Evolutionary conservation across 2,113 vertebrate genomes (phyloP).

Genomic region (Crotalus tigris): DNA sequence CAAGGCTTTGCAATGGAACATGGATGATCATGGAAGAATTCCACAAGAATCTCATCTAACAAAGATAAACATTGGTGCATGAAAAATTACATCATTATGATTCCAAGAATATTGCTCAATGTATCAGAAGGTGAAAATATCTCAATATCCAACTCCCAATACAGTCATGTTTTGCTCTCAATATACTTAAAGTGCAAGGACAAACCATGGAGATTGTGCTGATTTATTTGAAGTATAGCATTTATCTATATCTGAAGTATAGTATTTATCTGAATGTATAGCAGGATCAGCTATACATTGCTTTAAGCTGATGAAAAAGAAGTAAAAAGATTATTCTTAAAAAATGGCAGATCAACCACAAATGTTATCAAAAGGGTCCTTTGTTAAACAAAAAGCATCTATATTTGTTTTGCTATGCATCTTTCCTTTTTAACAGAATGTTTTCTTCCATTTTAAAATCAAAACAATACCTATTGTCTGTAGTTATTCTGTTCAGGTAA

Average conservation of each 20-base stretch:
- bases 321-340: neutral
- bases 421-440: neutral
- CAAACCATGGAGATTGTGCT: neutral
- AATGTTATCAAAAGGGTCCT: neutral
- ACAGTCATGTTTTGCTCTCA: neutral
- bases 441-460: neutral
- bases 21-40: neutral
- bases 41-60: neutral
- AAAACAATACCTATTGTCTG: neutral
- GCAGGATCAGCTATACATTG: neutral
- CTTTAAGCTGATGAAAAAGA: neutral
- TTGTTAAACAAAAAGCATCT: neutral
- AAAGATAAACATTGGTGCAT: neutral
- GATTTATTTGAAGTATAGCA: neutral
- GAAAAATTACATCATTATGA: neutral
- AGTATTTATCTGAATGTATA: no score
- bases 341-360: neutral
- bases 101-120: neutral
- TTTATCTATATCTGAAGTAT: no score
- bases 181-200: neutral
- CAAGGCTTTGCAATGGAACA: neutral
- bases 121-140: neutral
- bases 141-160: neutral
- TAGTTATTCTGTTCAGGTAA: neutral
- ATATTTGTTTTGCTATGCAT: neutral